Base-by-base conservation (phyloP, 2,797 vertebrate species). In the Malacoctenus gilli region DNA sequence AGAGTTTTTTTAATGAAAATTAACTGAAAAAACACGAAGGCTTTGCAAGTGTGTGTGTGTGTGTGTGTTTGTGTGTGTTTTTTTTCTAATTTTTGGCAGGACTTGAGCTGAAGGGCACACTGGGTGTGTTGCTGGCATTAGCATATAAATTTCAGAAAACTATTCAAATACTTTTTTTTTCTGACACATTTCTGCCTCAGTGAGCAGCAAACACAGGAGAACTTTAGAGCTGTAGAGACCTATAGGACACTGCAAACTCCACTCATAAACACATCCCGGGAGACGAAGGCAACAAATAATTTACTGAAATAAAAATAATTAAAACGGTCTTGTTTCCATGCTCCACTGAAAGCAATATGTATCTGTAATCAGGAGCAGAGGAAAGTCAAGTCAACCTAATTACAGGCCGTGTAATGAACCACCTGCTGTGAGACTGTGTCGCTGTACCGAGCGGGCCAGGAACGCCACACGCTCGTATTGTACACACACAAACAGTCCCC, bases 341-440 rank as follows among this genome's bases (percentile, higher is more conserved):
- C 79, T 75, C 44, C 53, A 65, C 62, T 79, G 71, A 73, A 80
- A 73, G 63, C 82, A 85, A 77, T 84, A 82, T 85, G 86, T 75
- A 80, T 84, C 61, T 83, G 74, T 84, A 86, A 86, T 85, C 75
- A 79, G 65, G 43, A 84, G 69, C 82, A 83, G 76, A 72, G 68
- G 75, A 84, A 78, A 85, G 82, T 85, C 72, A 83, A 86, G 77
- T 84, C 80, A 80, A 70, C 67, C 82, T 85, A 84, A 88, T 87
- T 86, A 87, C 74, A 75, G 64, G 62, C 74, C 40, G 61, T 79
- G 84, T 85, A 85, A 89, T 83, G 84, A 87, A 78, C 77, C 82
- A 82, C 85, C 83, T 86, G 84, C 84, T 85, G 80, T 68, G 77
- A 82, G 72, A 69, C 57, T 60, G 59, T 77, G 65, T 70, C 58